phyloP scores from a whole-genome alignment of 92 coral and sea anemone species.

The Paragorgia papillata region DNA sequence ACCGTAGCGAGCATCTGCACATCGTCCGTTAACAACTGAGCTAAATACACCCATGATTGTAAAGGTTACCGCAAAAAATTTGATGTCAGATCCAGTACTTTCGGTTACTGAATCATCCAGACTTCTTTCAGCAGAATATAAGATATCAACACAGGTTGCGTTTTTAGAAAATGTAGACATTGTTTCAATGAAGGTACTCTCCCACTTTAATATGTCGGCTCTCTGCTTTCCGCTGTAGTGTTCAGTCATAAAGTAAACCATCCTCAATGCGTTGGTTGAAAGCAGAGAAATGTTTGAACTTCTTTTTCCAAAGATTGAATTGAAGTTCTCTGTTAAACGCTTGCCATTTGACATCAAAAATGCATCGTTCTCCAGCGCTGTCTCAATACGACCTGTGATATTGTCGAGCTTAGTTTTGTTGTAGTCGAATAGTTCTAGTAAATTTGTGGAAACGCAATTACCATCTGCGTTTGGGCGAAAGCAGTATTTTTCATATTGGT shows the following conservation, averaged over 20 bases:
- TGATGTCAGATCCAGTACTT: conserved; percentile 52
- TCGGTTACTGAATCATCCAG: too few species aligned
- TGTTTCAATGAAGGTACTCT: too few species aligned
- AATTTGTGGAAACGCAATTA: background rate
- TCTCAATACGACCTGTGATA: background rate
- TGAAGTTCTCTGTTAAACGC: background rate
- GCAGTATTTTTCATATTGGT: background rate
- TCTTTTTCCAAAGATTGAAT: background rate
- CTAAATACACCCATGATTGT: conserved; percentile 72
- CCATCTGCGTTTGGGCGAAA: background rate
- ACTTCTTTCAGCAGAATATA: too few species aligned
- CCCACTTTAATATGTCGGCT: conserved; percentile 3
- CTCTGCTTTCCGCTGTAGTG: conserved; percentile 14
- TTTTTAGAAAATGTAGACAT: too few species aligned
- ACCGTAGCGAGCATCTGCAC: conserved; percentile 65
- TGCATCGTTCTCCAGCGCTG: background rate
- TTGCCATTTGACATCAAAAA: conserved; percentile 34
- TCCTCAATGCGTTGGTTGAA: conserved; percentile 21
- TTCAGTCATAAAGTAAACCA: conserved; percentile 45
- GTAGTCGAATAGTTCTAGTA: conserved; percentile 9
- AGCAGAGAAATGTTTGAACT: background rate
- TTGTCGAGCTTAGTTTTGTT: conserved; percentile 3
- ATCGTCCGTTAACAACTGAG: conserved; percentile 63
- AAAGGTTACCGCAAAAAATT: conserved; percentile 50
- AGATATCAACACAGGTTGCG: too few species aligned